Evolutionary conservation across 2,113 vertebrate species (phyloP).

Genomic region (Gulo gulo): DNA sequence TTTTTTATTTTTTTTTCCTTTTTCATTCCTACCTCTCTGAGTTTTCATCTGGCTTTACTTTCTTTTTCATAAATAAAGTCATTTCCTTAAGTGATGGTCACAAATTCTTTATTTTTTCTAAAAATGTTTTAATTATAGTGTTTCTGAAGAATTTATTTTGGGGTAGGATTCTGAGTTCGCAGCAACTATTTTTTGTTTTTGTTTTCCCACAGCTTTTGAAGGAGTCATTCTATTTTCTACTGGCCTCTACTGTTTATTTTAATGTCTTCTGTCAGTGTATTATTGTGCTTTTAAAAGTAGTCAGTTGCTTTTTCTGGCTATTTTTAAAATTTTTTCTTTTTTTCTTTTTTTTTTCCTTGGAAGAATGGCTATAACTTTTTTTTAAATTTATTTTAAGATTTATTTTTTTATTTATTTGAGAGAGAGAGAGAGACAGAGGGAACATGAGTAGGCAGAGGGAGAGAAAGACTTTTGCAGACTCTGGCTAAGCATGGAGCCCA

Average conservation of each 20-base stretch:
- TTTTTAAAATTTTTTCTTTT: not conserved
- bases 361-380: not conserved
- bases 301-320: not conserved
- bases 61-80: not conserved
- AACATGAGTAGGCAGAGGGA: not conserved
- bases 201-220: not conserved
- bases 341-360: not conserved
- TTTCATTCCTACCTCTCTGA: not conserved
- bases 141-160: not conserved
- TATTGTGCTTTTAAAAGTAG: not conserved
- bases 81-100: not conserved
- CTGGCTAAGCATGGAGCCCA: not conserved
- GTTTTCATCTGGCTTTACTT: not conserved
- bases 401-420: not conserved
- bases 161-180: not conserved
- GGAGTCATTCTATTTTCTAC: not conserved
- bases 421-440: too few species aligned
- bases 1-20: not conserved
- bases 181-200: not conserved
- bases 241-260: not conserved
- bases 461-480: not conserved
- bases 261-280: not conserved
- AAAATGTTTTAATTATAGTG: not conserved
- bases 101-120: not conserved
- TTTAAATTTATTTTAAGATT: not conserved